Percentiles rank a stretch among this genome's conserved stretches.
These are phyloP conservation scores for Nasonia vitripennis DNA, from an alignment of 1,140 invertebrate genomes.

Conservation along the genomic window DNA sequence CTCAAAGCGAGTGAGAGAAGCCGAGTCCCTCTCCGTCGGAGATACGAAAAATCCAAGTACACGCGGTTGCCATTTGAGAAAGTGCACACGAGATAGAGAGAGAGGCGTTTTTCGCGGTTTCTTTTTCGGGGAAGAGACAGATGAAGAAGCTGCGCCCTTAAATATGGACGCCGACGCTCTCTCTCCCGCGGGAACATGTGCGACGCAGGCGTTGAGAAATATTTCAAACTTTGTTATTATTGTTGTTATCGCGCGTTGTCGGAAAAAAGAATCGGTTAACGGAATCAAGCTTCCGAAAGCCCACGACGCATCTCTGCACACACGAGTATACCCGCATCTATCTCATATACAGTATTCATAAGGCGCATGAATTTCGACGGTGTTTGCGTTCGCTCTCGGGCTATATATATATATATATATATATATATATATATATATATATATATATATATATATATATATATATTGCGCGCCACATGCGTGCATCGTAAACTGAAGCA, in stretches of 20 bases:
- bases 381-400: neutral
- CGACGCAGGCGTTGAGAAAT: neutral
- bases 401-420: no score
- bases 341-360: neutral
- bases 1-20: neutral
- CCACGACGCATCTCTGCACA: no score
- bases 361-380: neutral
- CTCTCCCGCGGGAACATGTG: neutral
- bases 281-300: no score
- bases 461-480: constrained; percentile 17
- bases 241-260: neutral
- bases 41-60: neutral
- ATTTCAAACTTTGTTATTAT: neutral
- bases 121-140: neutral
- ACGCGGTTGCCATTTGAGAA: neutral
- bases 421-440: no score
- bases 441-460: no score
- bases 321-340: neutral
- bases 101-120: neutral
- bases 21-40: neutral
- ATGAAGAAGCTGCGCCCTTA: neutral
- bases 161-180: neutral
- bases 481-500: constrained; percentile 29
- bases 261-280: no score
- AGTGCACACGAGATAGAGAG: neutral